Evolutionary conservation across 1,140 invertebrate genomes (phyloP), one percentile per base, ranked within the genome.

Genomic region (Nasonia longicornis): DNA sequence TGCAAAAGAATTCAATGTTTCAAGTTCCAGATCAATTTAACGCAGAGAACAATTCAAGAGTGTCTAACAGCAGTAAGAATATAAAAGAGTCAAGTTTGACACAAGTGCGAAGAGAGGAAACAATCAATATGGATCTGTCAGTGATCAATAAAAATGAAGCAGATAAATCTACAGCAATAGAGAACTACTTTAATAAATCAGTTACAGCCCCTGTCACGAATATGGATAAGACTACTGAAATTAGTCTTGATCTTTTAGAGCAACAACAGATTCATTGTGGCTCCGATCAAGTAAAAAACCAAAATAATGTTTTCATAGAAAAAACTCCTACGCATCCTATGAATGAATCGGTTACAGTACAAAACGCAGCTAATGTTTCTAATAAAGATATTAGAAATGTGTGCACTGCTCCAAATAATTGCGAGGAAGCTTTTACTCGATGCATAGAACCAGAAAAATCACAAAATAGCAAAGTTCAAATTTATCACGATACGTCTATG

Each of bases 401-500:
- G 11, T 52, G 16, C 16, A 2, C 2, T 52, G 12, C 48, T 16
- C 1, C 48, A n/a, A 58, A 58, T 58, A 20, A 20, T 16, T 38
- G 35, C 35, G 7, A 38, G 35, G 16, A 58, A 58, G 6, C 4
- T 20, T 20, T 58, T 14, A 20, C 22, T 6, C 20, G 12, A 35
- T 11, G 0, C n/a, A 38, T 7, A 73, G 71, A 73, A n/a, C 45
- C 45, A 16, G 31, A 63, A 20, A 78, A 70, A 72, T 52, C 58
- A 35, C 4, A 14, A 29, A 64, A 38, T 14, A 72, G 42, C 6
- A 45, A 67, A n/a, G 58, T 73, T 64, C 20, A 72, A 64, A 79
- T 80, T 45, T 74, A 66, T 80, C 58, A 80, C 22, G 71, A 80
- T 67, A 66, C 14, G 4, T 73, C 70, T 20, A 29, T 73, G 52